phyloP scores from a whole-genome alignment of 2,797 vertebrate species.

The Rhyacichthys aspro region DNA sequence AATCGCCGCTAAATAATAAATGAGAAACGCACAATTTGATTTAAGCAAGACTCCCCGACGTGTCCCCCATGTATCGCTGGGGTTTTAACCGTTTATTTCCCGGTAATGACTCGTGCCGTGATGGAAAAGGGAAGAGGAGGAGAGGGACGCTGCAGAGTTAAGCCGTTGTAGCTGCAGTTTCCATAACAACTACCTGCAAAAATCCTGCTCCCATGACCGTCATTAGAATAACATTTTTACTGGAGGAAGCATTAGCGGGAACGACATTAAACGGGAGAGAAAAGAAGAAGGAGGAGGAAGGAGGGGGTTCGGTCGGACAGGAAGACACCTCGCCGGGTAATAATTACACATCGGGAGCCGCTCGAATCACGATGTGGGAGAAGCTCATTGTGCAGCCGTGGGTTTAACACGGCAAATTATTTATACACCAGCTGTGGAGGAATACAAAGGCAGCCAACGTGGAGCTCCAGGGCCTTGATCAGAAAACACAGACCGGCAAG shows the following conservation, averaged over 20 bases:
- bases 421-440: conserved; percentile 15
- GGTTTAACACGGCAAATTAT: conserved; percentile 40
- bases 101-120: conserved; percentile 73
- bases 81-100: conserved; percentile 70
- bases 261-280: conserved; percentile 71
- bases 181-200: conserved; percentile 82
- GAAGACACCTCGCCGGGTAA: conserved; percentile 29
- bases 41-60: too few relatives aligned
- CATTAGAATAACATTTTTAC: conserved; percentile 79
- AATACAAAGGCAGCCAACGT: conserved; percentile 33
- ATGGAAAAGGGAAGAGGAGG: conserved; percentile 60
- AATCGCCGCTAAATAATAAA: neutral
- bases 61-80: conserved; percentile 49
- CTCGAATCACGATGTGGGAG: conserved; percentile 19
- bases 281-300: conserved; percentile 22
- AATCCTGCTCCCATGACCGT: conserved; percentile 70
- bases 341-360: conserved; percentile 45
- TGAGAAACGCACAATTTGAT: neutral
- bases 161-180: conserved; percentile 77
- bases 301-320: neutral
- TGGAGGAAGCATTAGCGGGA: conserved; percentile 73
- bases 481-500: conserved; percentile 26
- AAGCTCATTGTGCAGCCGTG: conserved; percentile 23
- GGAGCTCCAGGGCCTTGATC: conserved; percentile 57
- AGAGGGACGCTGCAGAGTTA: conserved; percentile 69